Percentiles rank a stretch among this genome's conserved stretches.
These are phyloP conservation scores for Argyra leucocephala DNA, from an alignment of 2,888 invertebrate genomes.

Conservation along the genomic window DNA sequence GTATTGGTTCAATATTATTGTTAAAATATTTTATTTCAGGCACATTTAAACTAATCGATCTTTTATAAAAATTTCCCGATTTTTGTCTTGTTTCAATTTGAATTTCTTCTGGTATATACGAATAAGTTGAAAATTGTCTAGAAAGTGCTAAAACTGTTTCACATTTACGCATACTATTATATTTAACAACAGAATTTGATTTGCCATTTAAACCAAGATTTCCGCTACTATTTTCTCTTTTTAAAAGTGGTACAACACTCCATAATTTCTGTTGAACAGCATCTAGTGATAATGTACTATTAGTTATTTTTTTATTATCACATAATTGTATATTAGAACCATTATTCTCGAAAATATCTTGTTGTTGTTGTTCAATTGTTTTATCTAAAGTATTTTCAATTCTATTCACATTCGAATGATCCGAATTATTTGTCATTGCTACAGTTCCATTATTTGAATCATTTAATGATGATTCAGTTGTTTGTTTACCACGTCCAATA, in stretches of 20 bases:
- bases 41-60: too few relatives aligned
- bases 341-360: too few relatives aligned
- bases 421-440: too few relatives aligned
- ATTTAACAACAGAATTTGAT: conserved; percentile 39
- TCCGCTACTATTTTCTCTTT: conserved; percentile 40
- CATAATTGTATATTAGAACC: too few relatives aligned
- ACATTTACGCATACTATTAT: conserved; percentile 58
- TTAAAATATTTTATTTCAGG: background rate
- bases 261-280: conserved; percentile 42
- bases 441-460: too few relatives aligned
- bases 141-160: conserved; percentile 66
- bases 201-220: conserved; percentile 40
- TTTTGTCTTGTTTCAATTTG: too few relatives aligned
- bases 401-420: too few relatives aligned
- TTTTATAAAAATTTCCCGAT: too few relatives aligned
- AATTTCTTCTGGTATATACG: conserved; percentile 25
- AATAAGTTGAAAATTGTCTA: conserved; percentile 30
- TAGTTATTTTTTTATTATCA: conserved; percentile 21
- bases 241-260: conserved; percentile 37
- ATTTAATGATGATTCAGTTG: too few relatives aligned
- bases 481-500: too few relatives aligned
- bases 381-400: too few relatives aligned
- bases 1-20: conserved; percentile 39
- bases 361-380: too few relatives aligned
- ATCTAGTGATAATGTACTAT: conserved; percentile 40